A percentile compares a stretch with the other conserved stretches of the same genome.
These are phyloP conservation scores for Strigamia crassipes DNA, from an alignment of 2,888 invertebrate species.

Conservation along the genomic window DNA sequence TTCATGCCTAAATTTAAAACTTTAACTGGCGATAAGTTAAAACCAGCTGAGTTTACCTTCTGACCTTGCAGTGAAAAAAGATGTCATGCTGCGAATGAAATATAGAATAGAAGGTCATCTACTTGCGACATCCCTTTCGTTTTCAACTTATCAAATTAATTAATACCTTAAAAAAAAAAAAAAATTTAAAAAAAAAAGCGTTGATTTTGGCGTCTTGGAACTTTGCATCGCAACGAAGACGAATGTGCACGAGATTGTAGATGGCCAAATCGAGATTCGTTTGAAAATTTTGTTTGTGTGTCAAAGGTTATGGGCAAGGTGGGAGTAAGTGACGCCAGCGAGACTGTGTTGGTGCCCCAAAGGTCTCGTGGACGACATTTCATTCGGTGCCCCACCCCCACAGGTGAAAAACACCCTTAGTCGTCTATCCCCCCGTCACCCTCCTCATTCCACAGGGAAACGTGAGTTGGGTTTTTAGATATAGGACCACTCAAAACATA, in stretches of 20 bases:
- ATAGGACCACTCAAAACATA: neutral
- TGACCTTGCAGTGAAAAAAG: neutral
- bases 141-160: neutral
- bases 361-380: constrained; percentile 4
- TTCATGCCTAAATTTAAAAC: too few relatives aligned
- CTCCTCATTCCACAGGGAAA: neutral
- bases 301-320: neutral
- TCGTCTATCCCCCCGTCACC: neutral
- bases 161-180: neutral
- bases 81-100: constrained; percentile 1
- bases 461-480: constrained; percentile 8
- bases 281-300: neutral
- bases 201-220: neutral
- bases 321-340: constrained; percentile 1
- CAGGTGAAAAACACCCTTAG: neutral
- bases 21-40: neutral
- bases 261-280: neutral
- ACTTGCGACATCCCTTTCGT: neutral
- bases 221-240: too few relatives aligned
- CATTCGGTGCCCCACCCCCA: constrained; percentile 8
- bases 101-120: constrained; percentile 2
- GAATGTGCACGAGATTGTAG: too few relatives aligned
- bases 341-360: neutral
- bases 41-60: neutral
- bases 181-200: neutral